Percentiles rank a stretch among this genome's conserved stretches.
Evolutionary conservation across 2,797 vertebrate species (phyloP).

Genomic region (Xenentodon cancila): DNA sequence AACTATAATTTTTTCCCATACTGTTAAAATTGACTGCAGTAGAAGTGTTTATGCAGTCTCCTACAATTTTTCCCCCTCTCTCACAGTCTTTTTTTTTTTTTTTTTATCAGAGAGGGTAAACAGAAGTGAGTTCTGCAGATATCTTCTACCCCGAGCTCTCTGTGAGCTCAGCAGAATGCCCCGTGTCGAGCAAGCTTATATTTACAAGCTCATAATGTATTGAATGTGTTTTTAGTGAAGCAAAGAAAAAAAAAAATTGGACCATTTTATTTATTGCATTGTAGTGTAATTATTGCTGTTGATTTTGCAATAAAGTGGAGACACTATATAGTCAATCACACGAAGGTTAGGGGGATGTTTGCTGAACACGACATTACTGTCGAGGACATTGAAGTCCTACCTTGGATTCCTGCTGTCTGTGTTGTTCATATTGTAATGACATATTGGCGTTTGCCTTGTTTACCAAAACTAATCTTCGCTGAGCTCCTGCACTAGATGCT

Average conservation of each 20-base stretch:
- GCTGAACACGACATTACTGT: neutral
- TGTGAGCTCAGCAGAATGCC: conserved; percentile 40
- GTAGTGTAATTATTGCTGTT: no score
- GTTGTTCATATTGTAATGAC: conserved; percentile 6
- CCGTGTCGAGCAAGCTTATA: neutral
- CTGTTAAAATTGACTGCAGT: conserved; percentile 46
- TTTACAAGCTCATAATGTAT: conserved; percentile 11
- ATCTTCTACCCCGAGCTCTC: conserved; percentile 24
- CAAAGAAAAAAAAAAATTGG: neutral
- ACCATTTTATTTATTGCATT: neutral
- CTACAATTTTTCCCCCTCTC: no score
- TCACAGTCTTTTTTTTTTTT: conserved; percentile 25
- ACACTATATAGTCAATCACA: no score
- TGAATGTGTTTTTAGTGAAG: neutral
- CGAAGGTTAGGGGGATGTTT: neutral
- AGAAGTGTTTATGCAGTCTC: conserved; percentile 41
- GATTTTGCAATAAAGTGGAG: no score
- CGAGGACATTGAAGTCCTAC: neutral
- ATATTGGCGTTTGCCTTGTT: conserved; percentile 24
- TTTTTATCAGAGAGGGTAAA: conserved; percentile 27
- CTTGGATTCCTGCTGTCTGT: neutral
- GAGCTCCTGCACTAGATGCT: conserved; percentile 11
- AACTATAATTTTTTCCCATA: conserved; percentile 24
- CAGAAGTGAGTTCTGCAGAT: conserved; percentile 32
- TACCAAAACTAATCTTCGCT: conserved; percentile 25